Conservation (phyloP, 2,888 invertebrate genomes). For the Folsomia manolachei region DNA sequence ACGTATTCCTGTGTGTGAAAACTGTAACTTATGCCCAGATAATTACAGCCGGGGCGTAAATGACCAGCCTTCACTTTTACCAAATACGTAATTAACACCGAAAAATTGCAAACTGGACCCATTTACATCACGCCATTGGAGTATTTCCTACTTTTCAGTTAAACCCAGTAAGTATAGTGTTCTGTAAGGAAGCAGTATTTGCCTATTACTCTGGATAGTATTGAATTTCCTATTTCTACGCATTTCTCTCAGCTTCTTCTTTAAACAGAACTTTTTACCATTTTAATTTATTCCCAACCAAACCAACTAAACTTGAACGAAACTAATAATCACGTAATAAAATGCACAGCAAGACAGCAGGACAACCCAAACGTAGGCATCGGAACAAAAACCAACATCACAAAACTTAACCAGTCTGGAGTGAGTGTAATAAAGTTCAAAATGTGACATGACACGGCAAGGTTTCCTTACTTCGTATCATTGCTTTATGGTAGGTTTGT, state of each 20-base stretch:
- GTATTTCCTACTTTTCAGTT: no score
- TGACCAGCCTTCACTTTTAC: not conserved
- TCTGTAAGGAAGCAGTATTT: no score
- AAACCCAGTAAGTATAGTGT: no score
- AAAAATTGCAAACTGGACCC: not conserved
- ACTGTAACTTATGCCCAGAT: not conserved
- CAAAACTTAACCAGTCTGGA: not conserved
- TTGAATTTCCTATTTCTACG: no score
- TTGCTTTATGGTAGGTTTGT: not conserved
- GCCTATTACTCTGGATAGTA: no score
- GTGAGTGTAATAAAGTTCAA: not conserved
- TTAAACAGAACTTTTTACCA: no score
- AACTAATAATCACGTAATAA: not conserved
- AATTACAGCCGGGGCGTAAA: constrained; percentile 5
- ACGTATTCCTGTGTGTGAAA: not conserved
- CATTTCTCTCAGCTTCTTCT: no score
- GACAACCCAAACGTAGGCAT: no score
- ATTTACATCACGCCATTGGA: not conserved
- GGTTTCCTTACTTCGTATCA: not conserved
- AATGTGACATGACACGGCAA: not conserved
- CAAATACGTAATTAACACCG: constrained; percentile 16
- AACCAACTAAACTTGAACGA: not conserved
- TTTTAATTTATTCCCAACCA: not conserved
- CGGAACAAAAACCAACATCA: not conserved
- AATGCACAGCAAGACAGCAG: not conserved